Conservation (phyloP, 2,113 vertebrate genomes). For the Tichodroma muraria region DNA sequence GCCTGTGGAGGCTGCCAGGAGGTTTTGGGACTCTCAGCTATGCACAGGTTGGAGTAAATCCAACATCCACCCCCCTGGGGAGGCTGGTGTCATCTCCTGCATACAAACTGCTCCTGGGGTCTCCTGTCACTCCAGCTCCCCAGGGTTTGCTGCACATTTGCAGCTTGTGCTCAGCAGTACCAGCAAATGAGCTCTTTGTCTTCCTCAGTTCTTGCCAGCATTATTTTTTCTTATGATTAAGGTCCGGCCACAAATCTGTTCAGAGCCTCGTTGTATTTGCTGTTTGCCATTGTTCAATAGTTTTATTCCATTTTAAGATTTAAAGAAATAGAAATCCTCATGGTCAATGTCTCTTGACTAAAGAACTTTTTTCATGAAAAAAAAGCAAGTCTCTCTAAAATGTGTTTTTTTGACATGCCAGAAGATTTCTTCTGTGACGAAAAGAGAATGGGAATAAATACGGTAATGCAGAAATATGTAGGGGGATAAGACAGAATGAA, state of each 20-base stretch:
- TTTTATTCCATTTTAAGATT: not conserved
- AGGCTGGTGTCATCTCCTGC: not conserved
- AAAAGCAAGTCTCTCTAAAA: not conserved
- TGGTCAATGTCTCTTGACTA: not conserved
- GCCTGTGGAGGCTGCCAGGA: not conserved
- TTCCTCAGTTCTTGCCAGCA: not conserved
- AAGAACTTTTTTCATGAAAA: not conserved
- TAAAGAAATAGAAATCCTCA: not conserved
- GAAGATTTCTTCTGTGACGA: not conserved
- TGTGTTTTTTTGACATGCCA: not conserved
- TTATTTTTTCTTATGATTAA: not conserved
- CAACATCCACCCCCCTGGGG: not conserved
- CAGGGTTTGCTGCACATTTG: not conserved
- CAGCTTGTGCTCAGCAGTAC: not conserved
- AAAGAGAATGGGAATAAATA: not conserved
- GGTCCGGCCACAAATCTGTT: not conserved
- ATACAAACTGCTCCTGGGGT: not conserved
- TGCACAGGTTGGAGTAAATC: not conserved
- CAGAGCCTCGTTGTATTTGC: not conserved
- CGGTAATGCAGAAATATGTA: not conserved
- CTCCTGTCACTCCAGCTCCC: not conserved
- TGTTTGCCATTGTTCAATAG: not conserved
- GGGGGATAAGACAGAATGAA: not conserved
- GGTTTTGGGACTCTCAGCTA: not conserved
- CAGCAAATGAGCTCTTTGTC: not conserved